Evolutionary conservation across 2,113 vertebrate species (phyloP).

Genomic region (Pachypanchax playfairii): DNA sequence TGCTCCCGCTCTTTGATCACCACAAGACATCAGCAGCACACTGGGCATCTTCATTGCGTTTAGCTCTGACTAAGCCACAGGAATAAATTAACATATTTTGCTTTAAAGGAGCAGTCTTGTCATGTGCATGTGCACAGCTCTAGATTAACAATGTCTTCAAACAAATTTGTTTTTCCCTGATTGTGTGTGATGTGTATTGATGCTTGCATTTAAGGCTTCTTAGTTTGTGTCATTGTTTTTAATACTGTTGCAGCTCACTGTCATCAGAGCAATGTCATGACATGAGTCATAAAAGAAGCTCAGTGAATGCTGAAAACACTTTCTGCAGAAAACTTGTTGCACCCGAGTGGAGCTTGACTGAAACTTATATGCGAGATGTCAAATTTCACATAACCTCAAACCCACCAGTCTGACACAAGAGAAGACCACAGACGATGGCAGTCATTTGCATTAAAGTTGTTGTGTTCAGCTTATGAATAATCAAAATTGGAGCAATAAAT

Average conservation of each 20-base stretch:
- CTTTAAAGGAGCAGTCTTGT: conserved; percentile 49
- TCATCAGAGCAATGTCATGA: conserved; percentile 27
- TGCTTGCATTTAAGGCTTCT: conserved; percentile 42
- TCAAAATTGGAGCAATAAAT: conserved; percentile 26
- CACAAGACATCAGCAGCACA: conserved; percentile 57
- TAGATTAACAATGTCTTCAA: conserved; percentile 50
- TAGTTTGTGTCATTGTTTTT: conserved; percentile 17
- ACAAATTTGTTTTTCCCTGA: conserved; percentile 36
- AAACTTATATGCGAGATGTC: conserved; percentile 34
- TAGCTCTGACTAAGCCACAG: conserved; percentile 43
- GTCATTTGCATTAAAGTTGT: conserved; percentile 3
- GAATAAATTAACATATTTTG: conserved; percentile 57
- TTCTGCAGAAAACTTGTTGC: conserved; percentile 39
- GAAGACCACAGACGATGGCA: conserved; percentile 13
- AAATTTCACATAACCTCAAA: conserved; percentile 3
- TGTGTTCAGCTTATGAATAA: conserved; percentile 41
- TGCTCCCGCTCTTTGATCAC: conserved; percentile 66
- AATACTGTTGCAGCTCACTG: conserved; percentile 33
- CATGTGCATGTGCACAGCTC: conserved; percentile 32
- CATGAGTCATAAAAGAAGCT: conserved; percentile 20
- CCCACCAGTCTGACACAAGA: conserved; percentile 21
- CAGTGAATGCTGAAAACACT: conserved; percentile 30
- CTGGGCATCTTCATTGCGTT: conserved; percentile 51
- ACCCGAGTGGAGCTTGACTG: conserved; percentile 2
- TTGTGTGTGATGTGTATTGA: conserved; percentile 16